Evolutionary conservation across 2,113 vertebrate genomes (phyloP).

Genomic region (Odobenus rosmarus): DNA sequence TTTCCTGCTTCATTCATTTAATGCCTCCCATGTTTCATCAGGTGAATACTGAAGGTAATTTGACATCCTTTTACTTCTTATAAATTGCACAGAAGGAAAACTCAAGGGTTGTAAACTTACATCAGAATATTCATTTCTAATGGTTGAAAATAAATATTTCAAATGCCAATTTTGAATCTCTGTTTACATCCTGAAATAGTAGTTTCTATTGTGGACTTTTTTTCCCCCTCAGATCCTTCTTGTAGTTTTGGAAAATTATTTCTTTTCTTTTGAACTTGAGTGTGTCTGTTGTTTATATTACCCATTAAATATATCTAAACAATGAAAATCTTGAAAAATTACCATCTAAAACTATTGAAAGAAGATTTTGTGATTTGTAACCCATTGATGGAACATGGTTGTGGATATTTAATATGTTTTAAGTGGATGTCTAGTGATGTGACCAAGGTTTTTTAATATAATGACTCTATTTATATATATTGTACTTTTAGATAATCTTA

Average conservation of each 20-base stretch:
- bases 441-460: neutral
- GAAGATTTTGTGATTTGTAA: neutral
- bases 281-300: neutral
- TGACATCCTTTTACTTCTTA: conserved; percentile 39
- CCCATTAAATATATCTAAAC: neutral
- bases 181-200: neutral
- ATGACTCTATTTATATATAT: rapidly evolving
- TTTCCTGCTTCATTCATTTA: neutral
- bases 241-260: neutral
- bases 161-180: neutral
- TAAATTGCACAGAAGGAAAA: neutral
- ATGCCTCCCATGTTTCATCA: neutral
- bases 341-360: neutral
- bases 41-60: conserved; percentile 17
- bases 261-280: neutral
- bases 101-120: neutral
- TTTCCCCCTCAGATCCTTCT: rapidly evolving
- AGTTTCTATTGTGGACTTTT: neutral
- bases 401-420: neutral
- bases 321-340: neutral
- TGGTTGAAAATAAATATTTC: neutral
- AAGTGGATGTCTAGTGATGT: conserved; percentile 6
- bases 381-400: neutral
- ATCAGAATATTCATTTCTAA: neutral
- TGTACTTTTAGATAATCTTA: neutral